Base-by-base conservation (phyloP, 2,888 invertebrate genomes). In the Megastigmus dorsalis region DNA sequence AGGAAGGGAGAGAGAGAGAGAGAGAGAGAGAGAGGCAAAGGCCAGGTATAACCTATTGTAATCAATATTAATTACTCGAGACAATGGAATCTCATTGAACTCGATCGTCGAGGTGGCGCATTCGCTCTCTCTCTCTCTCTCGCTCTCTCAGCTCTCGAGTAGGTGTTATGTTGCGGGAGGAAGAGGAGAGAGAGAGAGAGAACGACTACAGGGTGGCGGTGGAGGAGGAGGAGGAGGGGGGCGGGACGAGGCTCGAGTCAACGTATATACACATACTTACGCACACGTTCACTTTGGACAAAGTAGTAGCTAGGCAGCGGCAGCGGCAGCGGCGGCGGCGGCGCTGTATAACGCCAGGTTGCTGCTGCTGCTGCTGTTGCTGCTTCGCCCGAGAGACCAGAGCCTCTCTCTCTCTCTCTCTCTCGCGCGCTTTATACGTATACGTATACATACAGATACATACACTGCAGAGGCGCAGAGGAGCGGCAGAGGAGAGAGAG, bases 1-100 rank as follows among this genome's bases (percentile, higher is more conserved):
- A 52, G 30, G 33, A 26, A 9, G 13, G 54, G 13, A 6, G 23
- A 23, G 55, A 26, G 41, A 36, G 60, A 30, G 36, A 20, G 55
- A 4, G 9, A 10, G 68, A 18, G 55, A 6, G 43, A n/a, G 33
- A 33, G 48, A 10, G 59, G 36, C 55, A 28, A n/a, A 23, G 36
- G 26, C 55, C 63, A 84, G 85, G 84, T 86, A 84, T 84, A 85
- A 85, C 84, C 86, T 81, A 85, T 86, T 85, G 86, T 86, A 87
- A 88, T 88, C 88, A 88, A 88, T 88, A 88, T 88, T 88, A 88
- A 88, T 88, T 88, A 88, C 87, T 86, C 85, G 85, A 85, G 87
- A 88, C 88, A 88, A 88, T 88, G 85, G 87, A 87, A 87, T 87
- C 87, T 87, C 87, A 87, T 88, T 87, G 87, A 85, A 87, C 83